These are phyloP conservation scores for Nephrocerus scutellatus DNA, from an alignment of 2,888 invertebrate species.

Conservation along the genomic window DNA sequence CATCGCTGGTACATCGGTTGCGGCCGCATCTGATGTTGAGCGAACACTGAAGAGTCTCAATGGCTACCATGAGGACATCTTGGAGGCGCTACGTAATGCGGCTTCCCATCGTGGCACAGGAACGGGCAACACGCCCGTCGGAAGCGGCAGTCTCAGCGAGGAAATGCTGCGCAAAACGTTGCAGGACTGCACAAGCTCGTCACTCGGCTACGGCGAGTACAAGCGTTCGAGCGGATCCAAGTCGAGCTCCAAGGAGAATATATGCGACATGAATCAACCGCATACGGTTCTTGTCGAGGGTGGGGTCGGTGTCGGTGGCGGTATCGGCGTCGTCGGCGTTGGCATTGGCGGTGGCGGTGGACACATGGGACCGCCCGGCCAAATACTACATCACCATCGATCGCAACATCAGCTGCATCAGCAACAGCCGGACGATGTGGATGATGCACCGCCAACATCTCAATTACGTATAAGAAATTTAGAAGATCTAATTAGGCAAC, in stretches of 20 bases:
- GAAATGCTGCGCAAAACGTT: conserved; percentile 63
- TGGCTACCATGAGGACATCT: conserved; percentile 87
- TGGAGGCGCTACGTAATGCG: conserved; percentile 81
- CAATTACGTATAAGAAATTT: conserved; percentile 83
- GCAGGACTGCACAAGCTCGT: conserved; percentile 53
- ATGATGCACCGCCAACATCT: conserved; percentile 72
- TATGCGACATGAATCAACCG: conserved; percentile 63
- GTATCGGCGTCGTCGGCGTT: conserved; percentile 26
- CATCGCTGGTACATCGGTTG: conserved; percentile 52
- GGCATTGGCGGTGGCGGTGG: conserved; percentile 22
- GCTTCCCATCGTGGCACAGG: conserved; percentile 63
- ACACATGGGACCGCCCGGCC: conserved; percentile 22
- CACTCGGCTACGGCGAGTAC: conserved; percentile 53
- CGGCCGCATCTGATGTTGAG: conserved; percentile 69
- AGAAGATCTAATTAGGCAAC: conserved; percentile 81
- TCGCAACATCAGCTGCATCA: conserved; percentile 48
- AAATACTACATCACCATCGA: conserved; percentile 38
- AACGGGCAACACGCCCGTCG: conserved; percentile 55
- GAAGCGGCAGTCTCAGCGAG: conserved; percentile 61
- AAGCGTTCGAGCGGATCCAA: conserved; percentile 53
- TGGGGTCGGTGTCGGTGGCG: conserved; percentile 35
- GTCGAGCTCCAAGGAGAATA: conserved; percentile 64
- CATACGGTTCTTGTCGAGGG: conserved; percentile 51
- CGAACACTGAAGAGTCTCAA: conserved; percentile 81
- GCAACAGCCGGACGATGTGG: conserved; percentile 55